These are phyloP conservation scores for Mus spretus DNA, from an alignment of 2,797 vertebrate genomes.

Conservation along the genomic window DNA sequence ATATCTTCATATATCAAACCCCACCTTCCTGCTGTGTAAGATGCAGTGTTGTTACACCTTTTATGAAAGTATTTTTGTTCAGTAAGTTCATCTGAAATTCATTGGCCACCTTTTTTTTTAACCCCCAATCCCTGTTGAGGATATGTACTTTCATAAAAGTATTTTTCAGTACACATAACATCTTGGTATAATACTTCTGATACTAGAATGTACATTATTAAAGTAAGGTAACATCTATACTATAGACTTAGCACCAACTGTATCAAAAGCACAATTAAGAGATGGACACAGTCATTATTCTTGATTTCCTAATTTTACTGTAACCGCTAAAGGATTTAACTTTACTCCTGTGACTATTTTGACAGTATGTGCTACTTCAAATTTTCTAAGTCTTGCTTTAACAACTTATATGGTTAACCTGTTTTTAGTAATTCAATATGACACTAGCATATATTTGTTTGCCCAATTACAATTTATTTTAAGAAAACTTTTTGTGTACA, in stretches of 20 bases:
- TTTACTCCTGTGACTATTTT: conserved; percentile 21
- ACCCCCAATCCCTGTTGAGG: neutral
- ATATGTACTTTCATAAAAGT: neutral
- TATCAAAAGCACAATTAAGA: conserved; percentile 32
- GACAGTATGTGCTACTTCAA: neutral
- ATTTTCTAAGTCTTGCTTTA: conserved; percentile 37
- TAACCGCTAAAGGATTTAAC: neutral
- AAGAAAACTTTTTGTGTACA: neutral
- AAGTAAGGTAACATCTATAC: conserved; percentile 22
- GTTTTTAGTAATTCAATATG: conserved; percentile 20
- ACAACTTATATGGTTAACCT: neutral
- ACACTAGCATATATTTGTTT: neutral
- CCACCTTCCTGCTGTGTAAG: neutral
- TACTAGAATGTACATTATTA: conserved; percentile 16
- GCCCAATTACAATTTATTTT: neutral
- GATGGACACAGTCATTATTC: neutral
- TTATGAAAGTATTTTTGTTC: neutral
- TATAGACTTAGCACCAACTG: neutral
- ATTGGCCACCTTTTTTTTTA: neutral
- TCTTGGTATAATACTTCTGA: conserved; percentile 34
- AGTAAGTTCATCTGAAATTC: neutral
- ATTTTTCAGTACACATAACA: neutral
- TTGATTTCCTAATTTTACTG: neutral
- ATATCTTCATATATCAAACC: neutral
- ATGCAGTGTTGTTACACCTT: neutral